phyloP scores from a whole-genome alignment of 2,888 invertebrate species.

The Epicampocera succincta region DNA sequence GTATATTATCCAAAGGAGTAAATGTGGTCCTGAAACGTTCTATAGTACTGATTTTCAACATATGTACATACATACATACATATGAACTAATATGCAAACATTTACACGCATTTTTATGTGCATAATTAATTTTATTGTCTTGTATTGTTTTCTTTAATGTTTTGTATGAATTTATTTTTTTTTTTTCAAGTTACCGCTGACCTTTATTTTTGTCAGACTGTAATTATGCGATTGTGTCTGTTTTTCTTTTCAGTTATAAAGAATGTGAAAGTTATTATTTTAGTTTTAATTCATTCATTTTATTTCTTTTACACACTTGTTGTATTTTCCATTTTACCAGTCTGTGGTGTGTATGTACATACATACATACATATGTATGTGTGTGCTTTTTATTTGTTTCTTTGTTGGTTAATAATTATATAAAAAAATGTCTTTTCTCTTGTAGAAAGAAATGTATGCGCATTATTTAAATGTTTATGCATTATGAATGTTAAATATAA shows the following conservation, averaged over 20 bases:
- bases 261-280: conserved; percentile 67
- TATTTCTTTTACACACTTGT: conserved; percentile 23
- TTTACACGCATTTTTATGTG: background rate
- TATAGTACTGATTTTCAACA: too few species aligned
- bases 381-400: background rate
- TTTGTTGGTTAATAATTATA: too few species aligned
- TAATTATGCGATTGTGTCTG: conserved; percentile 6
- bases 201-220: conserved; percentile 39
- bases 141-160: too few species aligned
- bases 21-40: too few species aligned
- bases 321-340: conserved; percentile 31
- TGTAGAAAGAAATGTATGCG: too few species aligned
- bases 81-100: too few species aligned
- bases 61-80: too few species aligned
- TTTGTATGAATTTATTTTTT: conserved; percentile 50
- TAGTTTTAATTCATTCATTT: conserved; percentile 41
- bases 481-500: conserved; percentile 22
- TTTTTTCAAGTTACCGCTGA: conserved; percentile 46
- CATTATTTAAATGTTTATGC: conserved; percentile 35
- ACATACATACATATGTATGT: too few species aligned
- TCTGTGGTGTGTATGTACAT: background rate
- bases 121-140: too few species aligned
- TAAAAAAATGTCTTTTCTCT: background rate
- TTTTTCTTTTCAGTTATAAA: conserved; percentile 33
- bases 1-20: too few species aligned